Evolutionary conservation across 1,140 invertebrate species (phyloP).

Genomic region (Cylas formicarius): DNA sequence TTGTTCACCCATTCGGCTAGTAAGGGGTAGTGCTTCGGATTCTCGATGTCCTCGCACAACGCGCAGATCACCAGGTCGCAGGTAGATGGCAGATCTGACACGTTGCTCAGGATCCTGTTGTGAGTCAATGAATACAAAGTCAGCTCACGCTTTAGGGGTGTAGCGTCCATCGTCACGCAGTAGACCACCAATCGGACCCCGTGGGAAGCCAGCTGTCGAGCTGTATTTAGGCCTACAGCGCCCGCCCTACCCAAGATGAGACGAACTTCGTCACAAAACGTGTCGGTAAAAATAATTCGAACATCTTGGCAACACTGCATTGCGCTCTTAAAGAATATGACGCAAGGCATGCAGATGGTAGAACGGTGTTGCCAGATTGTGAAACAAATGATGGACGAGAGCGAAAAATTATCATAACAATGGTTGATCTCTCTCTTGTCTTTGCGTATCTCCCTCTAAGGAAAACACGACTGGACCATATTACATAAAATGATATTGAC

Average conservation of each 20-base stretch:
- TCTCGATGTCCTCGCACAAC: constrained; percentile 48
- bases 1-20: constrained; percentile 59
- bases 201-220: constrained; percentile 74
- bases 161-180: constrained; percentile 35
- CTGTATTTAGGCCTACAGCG: constrained; percentile 67
- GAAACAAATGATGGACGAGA: no score
- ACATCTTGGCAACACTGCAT: no score
- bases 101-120: constrained; percentile 46
- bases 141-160: constrained; percentile 48
- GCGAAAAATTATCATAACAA: no score
- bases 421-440: no score
- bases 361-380: no score
- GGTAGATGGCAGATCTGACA: constrained; percentile 52
- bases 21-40: constrained; percentile 39
- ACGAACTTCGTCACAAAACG: neutral
- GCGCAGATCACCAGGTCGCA: constrained; percentile 66
- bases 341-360: no score
- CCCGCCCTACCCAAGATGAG: constrained; percentile 44
- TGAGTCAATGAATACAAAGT: constrained; percentile 56
- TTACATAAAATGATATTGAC: no score
- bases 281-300: constrained; percentile 2
- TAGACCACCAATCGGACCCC: constrained; percentile 67
- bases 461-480: no score
- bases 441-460: no score
- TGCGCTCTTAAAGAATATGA: no score